These are phyloP conservation scores for Tigriopus californicus DNA, from an alignment of 2,888 invertebrate species.

Conservation along the genomic window DNA sequence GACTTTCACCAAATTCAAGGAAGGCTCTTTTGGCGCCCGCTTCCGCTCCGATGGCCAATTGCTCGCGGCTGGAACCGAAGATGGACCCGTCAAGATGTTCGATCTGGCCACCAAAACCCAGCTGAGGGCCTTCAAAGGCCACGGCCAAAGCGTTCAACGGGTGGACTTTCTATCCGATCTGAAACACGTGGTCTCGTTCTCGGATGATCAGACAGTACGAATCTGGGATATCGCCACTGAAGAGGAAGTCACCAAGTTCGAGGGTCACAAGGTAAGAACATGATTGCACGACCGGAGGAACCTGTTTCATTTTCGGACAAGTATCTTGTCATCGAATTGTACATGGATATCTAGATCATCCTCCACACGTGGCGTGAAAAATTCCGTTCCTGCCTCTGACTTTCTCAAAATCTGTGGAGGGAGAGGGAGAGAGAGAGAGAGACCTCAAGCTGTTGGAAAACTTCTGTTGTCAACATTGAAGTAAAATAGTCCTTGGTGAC, in stretches of 20 bases:
- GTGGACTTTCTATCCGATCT: constrained; percentile 61
- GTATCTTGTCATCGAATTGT: too few species aligned
- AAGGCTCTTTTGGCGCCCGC: constrained; percentile 63
- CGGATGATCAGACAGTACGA: constrained; percentile 68
- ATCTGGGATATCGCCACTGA: constrained; percentile 85
- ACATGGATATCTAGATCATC: too few species aligned
- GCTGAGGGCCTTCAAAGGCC: constrained; percentile 66
- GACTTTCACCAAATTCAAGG: constrained; percentile 59
- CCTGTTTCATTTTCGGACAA: constrained; percentile 20
- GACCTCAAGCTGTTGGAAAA: too few species aligned
- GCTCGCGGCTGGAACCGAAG: constrained; percentile 76
- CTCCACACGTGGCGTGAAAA: too few species aligned
- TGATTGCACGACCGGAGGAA: constrained; percentile 50
- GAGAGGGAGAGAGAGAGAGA: too few species aligned
- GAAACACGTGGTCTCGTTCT: constrained; percentile 60
- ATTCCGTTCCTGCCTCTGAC: too few species aligned
- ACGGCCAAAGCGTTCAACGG: constrained; percentile 54
- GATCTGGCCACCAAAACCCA: constrained; percentile 64
- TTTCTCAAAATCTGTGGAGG: too few species aligned
- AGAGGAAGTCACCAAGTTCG: constrained; percentile 39
- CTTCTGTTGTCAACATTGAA: too few species aligned
- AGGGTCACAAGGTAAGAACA: constrained; percentile 28
- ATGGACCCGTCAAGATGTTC: constrained; percentile 65
- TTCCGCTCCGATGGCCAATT: constrained; percentile 39
- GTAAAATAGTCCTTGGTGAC: too few species aligned